Evolutionary conservation across 35 echinoderm and acorn worm genomes (phyloP), one percentile per base, ranked within the genome.

Genomic region (Apostichopus californicus): DNA sequence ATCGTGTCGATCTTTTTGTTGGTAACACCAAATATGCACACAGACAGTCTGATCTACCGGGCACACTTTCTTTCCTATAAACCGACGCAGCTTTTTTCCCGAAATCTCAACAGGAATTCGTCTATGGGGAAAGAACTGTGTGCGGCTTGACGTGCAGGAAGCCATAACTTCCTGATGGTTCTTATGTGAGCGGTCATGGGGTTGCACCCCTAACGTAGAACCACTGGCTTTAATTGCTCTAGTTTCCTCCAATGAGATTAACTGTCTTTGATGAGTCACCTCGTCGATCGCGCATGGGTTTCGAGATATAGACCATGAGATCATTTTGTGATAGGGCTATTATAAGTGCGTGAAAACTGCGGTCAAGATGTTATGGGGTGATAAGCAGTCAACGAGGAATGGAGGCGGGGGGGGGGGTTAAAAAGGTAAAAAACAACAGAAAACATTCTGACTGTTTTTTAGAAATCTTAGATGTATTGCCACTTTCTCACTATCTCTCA

Each of bases 171-270:
- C 86, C 86, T 87, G 86, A 66, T 6, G 25, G 21, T 15, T 59
- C 86, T 63, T 87, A 8, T 87, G 56, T 11, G 25, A 9, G 54
- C 57, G 13, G 86, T 87, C 64, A 71, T 87, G 57, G 14, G 57
- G 86, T 87, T 71, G 86, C 59, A 59, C 86, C 57, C 86, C 59
- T 63, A 46, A 12, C 86, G 52, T 58, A 58, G 54, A 10, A 52
- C n/a, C 54, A 14, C 54, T 58, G 86, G 34, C 14, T 22, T 87
- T 58, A 26, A 87, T 87, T 87, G 59, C 17, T 18, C 58, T 26
- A 66, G 86, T 87, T 87, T 87, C 86, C 86, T 87, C 86, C 86
- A 66, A 87, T 87, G 56, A 68, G 57, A 56, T 87, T 65, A 59
- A 17, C 15, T 59, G 57, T 26, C 57, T 28, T 0, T 6, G 20